Evolutionary conservation across 2,797 vertebrate genomes (phyloP).

Genomic region (Gephyroberyx darwinii): DNA sequence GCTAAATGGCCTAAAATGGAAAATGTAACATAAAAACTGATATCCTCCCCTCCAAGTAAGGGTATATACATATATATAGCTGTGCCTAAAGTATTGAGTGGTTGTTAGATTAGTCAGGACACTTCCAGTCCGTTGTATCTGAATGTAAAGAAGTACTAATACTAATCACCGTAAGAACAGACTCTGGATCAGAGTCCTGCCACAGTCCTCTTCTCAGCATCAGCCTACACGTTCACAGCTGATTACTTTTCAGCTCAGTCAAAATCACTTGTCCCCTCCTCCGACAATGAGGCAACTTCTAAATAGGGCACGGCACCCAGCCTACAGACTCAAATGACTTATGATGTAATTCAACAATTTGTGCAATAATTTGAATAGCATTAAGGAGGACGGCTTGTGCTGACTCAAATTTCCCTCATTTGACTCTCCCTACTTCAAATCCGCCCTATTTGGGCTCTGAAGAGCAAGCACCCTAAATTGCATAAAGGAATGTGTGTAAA

Average conservation of each 20-base stretch:
- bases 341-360: slow-evolving; percentile 45
- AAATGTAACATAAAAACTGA: too few relatives aligned
- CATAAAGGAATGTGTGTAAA: slow-evolving; percentile 79
- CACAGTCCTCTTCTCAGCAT: not conserved
- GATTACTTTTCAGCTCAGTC: not conserved
- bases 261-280: not conserved
- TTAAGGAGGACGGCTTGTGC: slow-evolving; percentile 46
- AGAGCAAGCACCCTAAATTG: slow-evolving; percentile 75
- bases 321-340: slow-evolving; percentile 20
- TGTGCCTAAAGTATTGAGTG: not conserved
- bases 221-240: not conserved
- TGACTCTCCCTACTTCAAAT: slow-evolving; percentile 58
- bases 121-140: too few relatives aligned
- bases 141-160: not conserved
- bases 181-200: not conserved
- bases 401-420: slow-evolving; percentile 59
- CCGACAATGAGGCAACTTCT: not conserved
- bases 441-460: slow-evolving; percentile 55
- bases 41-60: not conserved
- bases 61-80: too few relatives aligned
- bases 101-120: not conserved
- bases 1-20: too few relatives aligned
- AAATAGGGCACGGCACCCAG: slow-evolving; percentile 4
- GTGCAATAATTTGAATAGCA: slow-evolving; percentile 53
- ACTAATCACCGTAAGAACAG: not conserved